Percentiles rank a stretch among this genome's conserved stretches.
Evolutionary conservation across 2,113 vertebrate species (phyloP).

Genomic region (Mus pahari): DNA sequence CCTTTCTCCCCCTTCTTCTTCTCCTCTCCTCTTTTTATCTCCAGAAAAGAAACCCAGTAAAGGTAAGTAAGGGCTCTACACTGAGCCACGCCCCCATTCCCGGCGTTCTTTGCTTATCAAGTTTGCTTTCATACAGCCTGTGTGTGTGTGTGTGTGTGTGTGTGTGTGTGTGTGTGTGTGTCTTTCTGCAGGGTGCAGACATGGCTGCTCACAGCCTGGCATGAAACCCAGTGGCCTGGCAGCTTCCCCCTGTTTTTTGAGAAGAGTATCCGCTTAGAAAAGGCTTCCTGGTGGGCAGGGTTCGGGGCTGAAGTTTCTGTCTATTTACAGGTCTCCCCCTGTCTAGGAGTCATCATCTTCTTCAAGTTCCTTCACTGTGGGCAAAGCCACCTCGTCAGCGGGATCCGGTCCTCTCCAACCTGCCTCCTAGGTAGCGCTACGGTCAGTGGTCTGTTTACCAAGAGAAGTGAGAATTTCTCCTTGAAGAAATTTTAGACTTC

Average conservation of each 20-base stretch:
- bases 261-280: not conserved
- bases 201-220: not conserved
- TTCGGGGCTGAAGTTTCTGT: not conserved
- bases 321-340: not conserved
- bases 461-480: not conserved
- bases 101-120: not conserved
- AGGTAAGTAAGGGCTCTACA: not conserved
- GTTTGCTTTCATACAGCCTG: not conserved
- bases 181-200: not conserved
- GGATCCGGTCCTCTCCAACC: not conserved
- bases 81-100: not conserved
- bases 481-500: not conserved
- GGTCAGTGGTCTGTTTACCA: not conserved
- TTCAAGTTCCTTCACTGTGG: not conserved
- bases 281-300: not conserved
- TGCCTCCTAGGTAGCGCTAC: not conserved
- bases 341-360: not conserved
- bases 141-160: too few relatives aligned
- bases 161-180: too few relatives aligned
- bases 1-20: too few relatives aligned
- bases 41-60: not conserved
- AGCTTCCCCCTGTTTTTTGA: not conserved
- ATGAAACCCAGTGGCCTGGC: not conserved
- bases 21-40: too few relatives aligned
- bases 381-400: not conserved